phyloP scores from a whole-genome alignment of 1,140 invertebrate species.

The Zaprionus ghesquierei region DNA sequence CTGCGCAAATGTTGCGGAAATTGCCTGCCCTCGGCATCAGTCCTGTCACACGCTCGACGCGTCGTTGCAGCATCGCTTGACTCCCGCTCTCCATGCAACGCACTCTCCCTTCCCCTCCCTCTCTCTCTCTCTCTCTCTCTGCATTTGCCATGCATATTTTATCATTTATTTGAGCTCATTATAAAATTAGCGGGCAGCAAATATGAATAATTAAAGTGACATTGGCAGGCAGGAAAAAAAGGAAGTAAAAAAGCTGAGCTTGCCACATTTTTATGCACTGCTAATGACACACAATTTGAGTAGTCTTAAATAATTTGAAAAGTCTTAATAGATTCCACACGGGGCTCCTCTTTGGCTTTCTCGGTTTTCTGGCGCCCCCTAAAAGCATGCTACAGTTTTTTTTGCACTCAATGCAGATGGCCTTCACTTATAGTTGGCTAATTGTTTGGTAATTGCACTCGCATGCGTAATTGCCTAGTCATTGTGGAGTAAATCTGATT shows the following conservation, averaged over 20 bases:
- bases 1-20: conserved; percentile 61
- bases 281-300: not conserved
- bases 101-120: not conserved
- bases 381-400: not conserved
- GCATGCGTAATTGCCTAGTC: conserved; percentile 9
- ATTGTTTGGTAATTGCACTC: not conserved
- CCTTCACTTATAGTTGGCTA: not conserved
- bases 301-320: not conserved
- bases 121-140: not conserved
- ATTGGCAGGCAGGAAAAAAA: not conserved
- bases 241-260: not conserved
- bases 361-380: not conserved
- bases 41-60: not conserved
- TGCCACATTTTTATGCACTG: not conserved
- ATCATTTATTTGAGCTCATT: conserved; percentile 67
- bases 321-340: not conserved
- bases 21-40: conserved; percentile 52
- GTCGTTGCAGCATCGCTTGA: not conserved
- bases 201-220: conserved; percentile 61
- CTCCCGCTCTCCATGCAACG: not conserved
- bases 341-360: not conserved
- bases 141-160: conserved; percentile 57
- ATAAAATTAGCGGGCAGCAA: conserved; percentile 36
- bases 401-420: not conserved
- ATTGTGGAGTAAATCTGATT: conserved; percentile 19